Evolutionary conservation across 2,888 invertebrate species (phyloP).

Genomic region (Chymomyza caudatula): DNA sequence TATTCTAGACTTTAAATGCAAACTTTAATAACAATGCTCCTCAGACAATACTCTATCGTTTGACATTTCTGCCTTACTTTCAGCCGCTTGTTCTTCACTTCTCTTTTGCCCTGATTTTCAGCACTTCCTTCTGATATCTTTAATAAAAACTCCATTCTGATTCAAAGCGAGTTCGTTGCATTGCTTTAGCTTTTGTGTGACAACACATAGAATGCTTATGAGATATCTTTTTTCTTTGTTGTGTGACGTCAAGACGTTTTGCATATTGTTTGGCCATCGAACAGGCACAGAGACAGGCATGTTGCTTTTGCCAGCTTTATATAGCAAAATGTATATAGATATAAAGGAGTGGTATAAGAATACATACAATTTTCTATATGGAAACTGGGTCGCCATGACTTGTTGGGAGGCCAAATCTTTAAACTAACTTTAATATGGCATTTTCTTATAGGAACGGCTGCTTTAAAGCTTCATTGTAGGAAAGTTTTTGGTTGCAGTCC

Average conservation of each 20-base stretch:
- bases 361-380: not conserved
- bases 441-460: not conserved
- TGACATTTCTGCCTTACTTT: conserved; percentile 14
- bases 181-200: not conserved
- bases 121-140: not conserved
- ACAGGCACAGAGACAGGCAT: not conserved
- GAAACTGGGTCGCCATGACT: not conserved
- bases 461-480: too few relatives aligned
- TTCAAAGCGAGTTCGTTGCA: not conserved
- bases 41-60: conserved; percentile 3
- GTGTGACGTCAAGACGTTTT: conserved; percentile 1
- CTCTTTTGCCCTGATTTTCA: not conserved
- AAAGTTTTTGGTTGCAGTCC: too few relatives aligned
- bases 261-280: not conserved
- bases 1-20: not conserved
- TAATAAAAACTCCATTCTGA: not conserved
- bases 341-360: not conserved
- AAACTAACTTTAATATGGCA: not conserved
- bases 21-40: not conserved
- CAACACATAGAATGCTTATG: not conserved
- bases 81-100: not conserved
- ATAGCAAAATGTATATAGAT: not conserved
- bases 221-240: not conserved
- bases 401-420: not conserved
- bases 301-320: not conserved